Evolutionary conservation across 2,797 vertebrate species (phyloP), one percentile per base, ranked within the genome.

Genomic region (Pangasius larnaudii): DNA sequence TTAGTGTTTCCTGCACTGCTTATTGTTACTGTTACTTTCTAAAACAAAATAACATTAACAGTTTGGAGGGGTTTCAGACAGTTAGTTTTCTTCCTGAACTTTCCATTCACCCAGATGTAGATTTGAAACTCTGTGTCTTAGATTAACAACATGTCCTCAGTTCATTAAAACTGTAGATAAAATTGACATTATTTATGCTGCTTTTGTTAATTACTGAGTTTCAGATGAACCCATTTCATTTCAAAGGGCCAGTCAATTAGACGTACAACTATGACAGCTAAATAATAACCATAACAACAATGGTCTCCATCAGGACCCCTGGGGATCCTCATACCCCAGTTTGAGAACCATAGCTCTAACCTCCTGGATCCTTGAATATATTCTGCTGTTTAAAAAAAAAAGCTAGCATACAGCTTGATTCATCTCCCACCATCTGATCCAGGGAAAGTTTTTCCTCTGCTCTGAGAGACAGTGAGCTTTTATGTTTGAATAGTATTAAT

Each of bases 401-500:
- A 84, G 33, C 18, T 18, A 22, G 30, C 46, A 39, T 27, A 27
- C 30, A 56, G 82, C 61, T 77, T 59, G 59, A 16, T 84, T 85
- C 24, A 27, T 63, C n/a, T 87, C n/a, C 2, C 69, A 39, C 13
- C n/a, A 63, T 65, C 63, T 84, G 33, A 88, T 77, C 56, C 42
- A 30, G 19, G 42, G 19, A 39, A 74, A 49, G 10, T 39, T 72
- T 46, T 72, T n/a, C 42, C 39, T 7, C 30, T 19, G 39, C 39
- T 69, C 72, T 65, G 58, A 11, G 11, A 83, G 61, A 85, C 63
- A 79, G 84, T 58, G 27, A 33, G 39, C 87, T 63, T 65, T 86
- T 86, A 89, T 83, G 42, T 74, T 61, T 82, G 56, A 30, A 4
- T 67, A 36, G 71, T 86, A 86, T 89, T 78, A 86, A 89, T 86